Base-by-base conservation (phyloP, 2,888 invertebrate genomes). In the Diplazon laetatorius region DNA sequence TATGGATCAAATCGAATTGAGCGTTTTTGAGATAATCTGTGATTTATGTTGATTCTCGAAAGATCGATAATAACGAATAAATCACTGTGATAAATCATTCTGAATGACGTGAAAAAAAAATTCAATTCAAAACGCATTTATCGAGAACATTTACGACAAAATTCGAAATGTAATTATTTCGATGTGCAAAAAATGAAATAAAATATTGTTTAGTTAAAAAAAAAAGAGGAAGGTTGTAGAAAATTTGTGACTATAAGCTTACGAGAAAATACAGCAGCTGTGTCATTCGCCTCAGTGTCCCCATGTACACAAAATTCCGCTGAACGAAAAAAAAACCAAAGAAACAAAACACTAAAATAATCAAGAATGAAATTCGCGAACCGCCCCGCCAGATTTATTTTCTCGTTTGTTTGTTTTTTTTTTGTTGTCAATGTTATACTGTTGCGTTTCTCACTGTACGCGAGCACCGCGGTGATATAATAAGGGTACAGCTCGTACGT, bases 401-500 rank as follows among this genome's bases (percentile, higher is more conserved):
- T 59, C 46, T 63, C 35, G 39, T 66, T 37, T 48, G 39, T 68
- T 62, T 60, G n/a, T n/a, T n/a, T n/a, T n/a, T n/a, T n/a, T n/a
- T n/a, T n/a, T n/a, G n/a, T n/a, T n/a, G 70, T 55, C 35, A 60
- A 66, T 55, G 16, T 59, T 66, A 60, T 69, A 55, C 52, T 60
- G 63, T 70, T 70, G 60, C 65, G 63, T 46, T 69, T 70, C n/a
- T 59, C 46, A 30, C 37, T 72, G 35, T 70, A 66, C 25, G 62
- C 10, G 68, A 60, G 22, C 46, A 66, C 65, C 48, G 62, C 69
- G 78, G 66, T 78, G 74, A 74, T 75, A 78, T 75, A 78, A 78
- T 78, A 78, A 71, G 70, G 78, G 46, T 59, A 71, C 66, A 48
- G 66, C 74, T 78, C 70, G 70, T 78, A 71, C 65, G 39, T 78